Percentiles rank a stretch among this genome's conserved stretches.
Evolutionary conservation across 2,888 invertebrate genomes (phyloP).

Genomic region (Entomobrya multifasciata): DNA sequence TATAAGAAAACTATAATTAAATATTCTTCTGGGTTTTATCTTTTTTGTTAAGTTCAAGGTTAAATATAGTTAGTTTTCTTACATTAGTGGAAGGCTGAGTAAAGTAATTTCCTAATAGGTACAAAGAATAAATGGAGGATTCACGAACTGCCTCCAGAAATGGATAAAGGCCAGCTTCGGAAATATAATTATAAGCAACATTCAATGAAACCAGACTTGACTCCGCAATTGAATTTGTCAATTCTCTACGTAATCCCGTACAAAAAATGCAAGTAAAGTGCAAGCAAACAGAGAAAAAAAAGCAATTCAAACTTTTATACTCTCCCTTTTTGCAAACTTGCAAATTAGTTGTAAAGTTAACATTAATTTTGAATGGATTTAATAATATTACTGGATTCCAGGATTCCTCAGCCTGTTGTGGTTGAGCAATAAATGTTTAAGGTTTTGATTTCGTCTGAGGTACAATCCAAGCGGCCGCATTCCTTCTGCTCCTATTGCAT

Average conservation of each 20-base stretch:
- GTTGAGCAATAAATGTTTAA: conserved; percentile 77
- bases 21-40: no score
- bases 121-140: conserved; percentile 72
- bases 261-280: background rate
- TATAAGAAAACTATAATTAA: no score
- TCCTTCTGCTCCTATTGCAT: conserved; percentile 77
- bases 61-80: conserved; percentile 1
- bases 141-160: conserved; percentile 67
- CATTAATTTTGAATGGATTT: background rate
- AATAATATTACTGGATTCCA: conserved; percentile 74
- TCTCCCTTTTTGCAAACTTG: no score
- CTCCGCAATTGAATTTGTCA: conserved; percentile 65
- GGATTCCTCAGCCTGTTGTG: conserved; percentile 77
- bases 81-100: conserved; percentile 63
- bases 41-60: conserved; percentile 6
- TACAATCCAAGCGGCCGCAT: conserved; percentile 70
- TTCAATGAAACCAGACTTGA: conserved; percentile 75
- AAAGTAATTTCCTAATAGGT: conserved; percentile 78
- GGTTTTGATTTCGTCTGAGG: conserved; percentile 70
- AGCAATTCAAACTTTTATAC: no score
- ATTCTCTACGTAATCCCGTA: no score
- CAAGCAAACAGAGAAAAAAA: background rate
- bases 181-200: conserved; percentile 75
- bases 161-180: conserved; percentile 69
- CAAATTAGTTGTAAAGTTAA: no score